These are phyloP conservation scores for Orgyia antiqua DNA, from an alignment of 2,888 invertebrate genomes.

Conservation along the genomic window DNA sequence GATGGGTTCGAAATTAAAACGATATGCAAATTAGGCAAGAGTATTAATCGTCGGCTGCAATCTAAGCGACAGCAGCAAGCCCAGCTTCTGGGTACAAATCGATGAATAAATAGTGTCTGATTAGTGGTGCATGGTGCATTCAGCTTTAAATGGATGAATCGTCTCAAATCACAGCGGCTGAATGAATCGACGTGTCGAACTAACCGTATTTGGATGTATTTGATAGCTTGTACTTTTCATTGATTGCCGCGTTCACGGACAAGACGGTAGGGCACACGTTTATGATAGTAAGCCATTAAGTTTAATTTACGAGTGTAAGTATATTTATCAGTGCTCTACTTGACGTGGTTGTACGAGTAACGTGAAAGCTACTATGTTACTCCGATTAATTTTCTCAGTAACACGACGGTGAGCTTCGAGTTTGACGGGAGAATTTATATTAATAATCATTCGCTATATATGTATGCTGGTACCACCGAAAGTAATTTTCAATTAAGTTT, in stretches of 20 bases:
- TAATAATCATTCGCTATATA: conserved; percentile 50
- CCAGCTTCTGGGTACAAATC: conserved; percentile 66
- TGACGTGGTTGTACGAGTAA: no score
- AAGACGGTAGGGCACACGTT: conserved; percentile 33
- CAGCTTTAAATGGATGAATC: conserved; percentile 55
- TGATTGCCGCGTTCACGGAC: conserved; percentile 42
- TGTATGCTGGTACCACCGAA: conserved; percentile 57
- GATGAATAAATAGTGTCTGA: conserved; percentile 68
- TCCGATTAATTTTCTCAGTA: conserved; percentile 43
- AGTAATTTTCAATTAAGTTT: conserved; percentile 72
- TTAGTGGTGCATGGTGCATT: conserved; percentile 59
- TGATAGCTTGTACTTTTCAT: conserved; percentile 47
- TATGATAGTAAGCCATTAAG: no score
- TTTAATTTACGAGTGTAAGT: no score
- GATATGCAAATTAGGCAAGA: conserved; percentile 67
- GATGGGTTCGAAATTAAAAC: conserved; percentile 71
- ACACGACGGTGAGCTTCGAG: conserved; percentile 35
- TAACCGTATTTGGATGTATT: conserved; percentile 48
- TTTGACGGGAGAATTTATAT: conserved; percentile 61
- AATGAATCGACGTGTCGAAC: conserved; percentile 48
- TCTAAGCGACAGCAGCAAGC: conserved; percentile 60
- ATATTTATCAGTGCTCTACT: no score
- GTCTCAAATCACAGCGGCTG: conserved; percentile 47
- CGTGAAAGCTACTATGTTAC: conserved; percentile 54
- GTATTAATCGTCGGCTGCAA: conserved; percentile 66